Conservation (phyloP, 1,140 invertebrate species). For the Musca domestica region DNA sequence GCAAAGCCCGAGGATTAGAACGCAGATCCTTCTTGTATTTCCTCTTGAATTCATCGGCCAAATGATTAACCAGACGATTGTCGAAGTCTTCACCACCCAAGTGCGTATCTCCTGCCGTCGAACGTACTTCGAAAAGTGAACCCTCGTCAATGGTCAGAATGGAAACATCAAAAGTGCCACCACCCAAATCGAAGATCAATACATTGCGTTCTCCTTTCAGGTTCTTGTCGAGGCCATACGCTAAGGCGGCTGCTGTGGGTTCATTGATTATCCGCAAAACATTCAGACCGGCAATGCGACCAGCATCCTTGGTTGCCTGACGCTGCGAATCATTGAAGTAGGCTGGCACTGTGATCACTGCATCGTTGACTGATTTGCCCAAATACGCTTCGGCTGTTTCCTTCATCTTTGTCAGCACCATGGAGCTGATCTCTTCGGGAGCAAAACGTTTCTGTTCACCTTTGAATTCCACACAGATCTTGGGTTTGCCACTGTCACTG, state of each 20-base stretch:
- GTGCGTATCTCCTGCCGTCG: conserved; percentile 75
- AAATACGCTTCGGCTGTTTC: conserved; percentile 80
- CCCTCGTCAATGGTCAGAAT: conserved; percentile 82
- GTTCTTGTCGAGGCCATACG: conserved; percentile 75
- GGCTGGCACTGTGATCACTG: conserved; percentile 61
- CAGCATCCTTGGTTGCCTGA: conserved; percentile 67
- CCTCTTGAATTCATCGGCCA: conserved; percentile 73
- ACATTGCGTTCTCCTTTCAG: conserved; percentile 72
- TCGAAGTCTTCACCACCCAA: conserved; percentile 76
- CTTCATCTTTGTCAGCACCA: conserved; percentile 78
- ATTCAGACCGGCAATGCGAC: conserved; percentile 65
- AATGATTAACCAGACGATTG: conserved; percentile 76
- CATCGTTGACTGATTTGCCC: conserved; percentile 65
- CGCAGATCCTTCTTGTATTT: conserved; percentile 79
- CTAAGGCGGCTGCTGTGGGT: conserved; percentile 73
- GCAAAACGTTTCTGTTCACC: conserved; percentile 71
- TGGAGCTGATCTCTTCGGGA: conserved; percentile 72
- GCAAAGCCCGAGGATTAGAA: conserved; percentile 70
- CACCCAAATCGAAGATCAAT: too few species aligned
- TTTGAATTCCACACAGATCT: conserved; percentile 72
- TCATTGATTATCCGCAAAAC: conserved; percentile 66
- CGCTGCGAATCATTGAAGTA: conserved; percentile 67
- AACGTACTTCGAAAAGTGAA: conserved; percentile 72
- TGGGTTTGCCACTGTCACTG: conserved; percentile 64
- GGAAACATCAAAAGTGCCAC: conserved; percentile 81